phyloP scores from a whole-genome alignment of 2,113 vertebrate genomes.

The Notothenia coriiceps region DNA sequence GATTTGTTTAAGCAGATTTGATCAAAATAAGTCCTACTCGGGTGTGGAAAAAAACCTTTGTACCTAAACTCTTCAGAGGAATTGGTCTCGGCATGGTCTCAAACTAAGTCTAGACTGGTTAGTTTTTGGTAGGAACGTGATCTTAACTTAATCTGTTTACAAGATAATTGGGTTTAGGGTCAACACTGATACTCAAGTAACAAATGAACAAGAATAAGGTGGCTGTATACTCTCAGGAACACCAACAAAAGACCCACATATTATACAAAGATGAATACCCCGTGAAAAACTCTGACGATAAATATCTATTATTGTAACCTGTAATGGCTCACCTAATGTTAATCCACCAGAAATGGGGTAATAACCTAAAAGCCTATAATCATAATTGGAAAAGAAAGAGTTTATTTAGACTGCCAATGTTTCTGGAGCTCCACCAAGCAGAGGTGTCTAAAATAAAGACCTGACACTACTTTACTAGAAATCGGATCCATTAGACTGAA shows the following conservation, averaged over 20 bases:
- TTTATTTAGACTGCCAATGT: not conserved
- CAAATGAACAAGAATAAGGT: not conserved
- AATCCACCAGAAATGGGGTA: not conserved
- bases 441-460: conserved; percentile 25
- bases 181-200: not conserved
- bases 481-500: conserved; percentile 1
- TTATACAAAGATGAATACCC: not conserved
- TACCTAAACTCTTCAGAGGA: not conserved
- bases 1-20: not conserved
- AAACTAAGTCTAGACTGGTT: not conserved
- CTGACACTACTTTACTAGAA: conserved; percentile 10
- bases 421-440: not conserved
- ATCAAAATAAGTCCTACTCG: not conserved
- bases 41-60: not conserved
- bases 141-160: not conserved
- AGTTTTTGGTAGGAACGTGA: not conserved
- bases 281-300: not conserved
- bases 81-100: not conserved
- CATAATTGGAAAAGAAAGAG: not conserved
- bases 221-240: not conserved
- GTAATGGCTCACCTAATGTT: not conserved
- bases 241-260: not conserved
- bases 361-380: not conserved
- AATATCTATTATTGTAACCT: conserved; percentile 8
- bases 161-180: not conserved